Evolutionary conservation across 2,888 invertebrate genomes (phyloP).

Genomic region (Scrobipalpa costella): DNA sequence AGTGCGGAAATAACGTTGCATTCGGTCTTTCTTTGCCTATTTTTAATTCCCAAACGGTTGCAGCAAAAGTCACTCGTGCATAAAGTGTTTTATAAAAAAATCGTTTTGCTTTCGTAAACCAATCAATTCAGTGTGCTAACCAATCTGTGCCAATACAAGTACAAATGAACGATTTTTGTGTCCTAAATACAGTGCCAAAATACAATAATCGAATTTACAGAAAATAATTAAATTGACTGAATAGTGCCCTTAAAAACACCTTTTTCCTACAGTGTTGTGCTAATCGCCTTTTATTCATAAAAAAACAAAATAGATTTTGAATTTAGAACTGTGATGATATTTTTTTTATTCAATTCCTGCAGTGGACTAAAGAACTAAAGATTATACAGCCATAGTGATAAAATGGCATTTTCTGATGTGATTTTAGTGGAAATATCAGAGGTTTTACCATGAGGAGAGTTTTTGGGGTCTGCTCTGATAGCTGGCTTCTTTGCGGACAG

Average conservation of each 20-base stretch:
- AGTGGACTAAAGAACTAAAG: constrained; percentile 10
- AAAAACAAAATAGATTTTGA: constrained; percentile 7
- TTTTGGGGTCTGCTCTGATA: constrained; percentile 79
- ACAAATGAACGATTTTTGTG: constrained; percentile 45
- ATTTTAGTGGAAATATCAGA: not conserved
- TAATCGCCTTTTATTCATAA: constrained; percentile 11
- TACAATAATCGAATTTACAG: constrained; percentile 10
- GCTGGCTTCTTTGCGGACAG: constrained; percentile 77
- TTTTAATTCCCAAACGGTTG: constrained; percentile 24
- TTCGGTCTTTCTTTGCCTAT: constrained; percentile 46
- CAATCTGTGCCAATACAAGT: constrained; percentile 49
- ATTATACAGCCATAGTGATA: constrained; percentile 6
- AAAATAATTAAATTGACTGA: constrained; percentile 6
- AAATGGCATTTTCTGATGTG: not conserved
- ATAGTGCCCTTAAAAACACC: constrained; percentile 13
- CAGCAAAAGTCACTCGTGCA: constrained; percentile 41
- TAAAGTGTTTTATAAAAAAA: constrained; percentile 37
- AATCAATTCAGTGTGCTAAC: constrained; percentile 33
- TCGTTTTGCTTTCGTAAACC: constrained; percentile 51
- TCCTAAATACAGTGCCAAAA: constrained; percentile 56
- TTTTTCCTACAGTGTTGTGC: constrained; percentile 8
- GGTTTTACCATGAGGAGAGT: constrained; percentile 72
- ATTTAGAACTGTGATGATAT: constrained; percentile 13
- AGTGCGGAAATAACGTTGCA: constrained; percentile 60
- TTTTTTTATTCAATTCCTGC: not conserved